phyloP scores from a whole-genome alignment of 1,140 invertebrate genomes.

The Andricus grossulariae region DNA sequence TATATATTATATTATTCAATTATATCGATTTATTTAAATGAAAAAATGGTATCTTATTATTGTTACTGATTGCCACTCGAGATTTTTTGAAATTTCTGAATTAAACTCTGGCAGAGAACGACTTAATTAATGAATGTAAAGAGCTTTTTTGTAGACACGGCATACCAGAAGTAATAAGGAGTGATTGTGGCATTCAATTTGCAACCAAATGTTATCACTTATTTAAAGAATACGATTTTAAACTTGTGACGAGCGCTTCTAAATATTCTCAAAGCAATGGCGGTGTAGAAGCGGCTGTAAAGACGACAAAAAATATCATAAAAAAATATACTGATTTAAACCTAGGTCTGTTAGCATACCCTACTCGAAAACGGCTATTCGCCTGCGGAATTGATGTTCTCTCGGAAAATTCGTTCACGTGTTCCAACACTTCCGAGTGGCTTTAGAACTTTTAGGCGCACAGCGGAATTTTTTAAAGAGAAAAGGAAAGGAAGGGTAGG shows the following conservation, averaged over 20 bases:
- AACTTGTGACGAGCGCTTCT: conserved; percentile 54
- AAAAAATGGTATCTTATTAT: conserved; percentile 53
- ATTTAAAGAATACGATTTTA: conserved; percentile 51
- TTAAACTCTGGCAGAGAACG: conserved; percentile 42
- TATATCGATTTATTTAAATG: conserved; percentile 53
- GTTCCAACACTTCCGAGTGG: conserved; percentile 11
- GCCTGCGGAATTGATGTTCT: not conserved
- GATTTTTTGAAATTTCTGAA: conserved; percentile 48
- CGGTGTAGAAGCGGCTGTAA: too few relatives aligned
- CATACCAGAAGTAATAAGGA: conserved; percentile 49
- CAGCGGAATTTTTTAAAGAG: not conserved
- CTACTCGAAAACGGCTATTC: too few relatives aligned
- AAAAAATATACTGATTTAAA: too few relatives aligned
- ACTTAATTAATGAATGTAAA: conserved; percentile 51
- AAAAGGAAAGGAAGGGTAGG: conserved; percentile 35
- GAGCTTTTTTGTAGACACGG: conserved; percentile 52
- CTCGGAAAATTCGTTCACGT: conserved; percentile 15
- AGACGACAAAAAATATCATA: too few relatives aligned
- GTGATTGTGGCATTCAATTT: conserved; percentile 44
- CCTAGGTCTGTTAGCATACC: too few relatives aligned
- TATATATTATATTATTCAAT: too few relatives aligned
- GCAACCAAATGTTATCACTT: conserved; percentile 47
- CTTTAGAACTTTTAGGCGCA: conserved; percentile 10
- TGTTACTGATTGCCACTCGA: conserved; percentile 54
- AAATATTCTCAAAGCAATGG: conserved; percentile 44